Evolutionary conservation across 2,888 invertebrate species (phyloP).

Genomic region (Amiota mariae): DNA sequence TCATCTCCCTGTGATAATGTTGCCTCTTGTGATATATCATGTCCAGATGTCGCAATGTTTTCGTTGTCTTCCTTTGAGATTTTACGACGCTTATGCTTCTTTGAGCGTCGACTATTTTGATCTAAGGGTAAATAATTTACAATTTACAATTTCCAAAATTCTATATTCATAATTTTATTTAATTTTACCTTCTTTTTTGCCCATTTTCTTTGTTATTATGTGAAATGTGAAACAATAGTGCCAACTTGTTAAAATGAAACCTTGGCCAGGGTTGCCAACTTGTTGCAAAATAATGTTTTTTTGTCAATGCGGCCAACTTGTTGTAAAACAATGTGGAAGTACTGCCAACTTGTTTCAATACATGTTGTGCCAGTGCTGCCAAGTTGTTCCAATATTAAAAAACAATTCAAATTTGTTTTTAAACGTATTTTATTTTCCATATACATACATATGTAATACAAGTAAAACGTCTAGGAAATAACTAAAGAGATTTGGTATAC

Average conservation of each 20-base stretch:
- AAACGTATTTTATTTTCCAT: too few species aligned
- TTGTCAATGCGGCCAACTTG: not conserved
- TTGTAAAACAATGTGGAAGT: not conserved
- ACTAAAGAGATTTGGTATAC: not conserved
- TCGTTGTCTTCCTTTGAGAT: not conserved
- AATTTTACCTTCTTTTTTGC: slow-evolving; percentile 33
- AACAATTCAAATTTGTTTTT: not conserved
- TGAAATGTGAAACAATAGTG: not conserved
- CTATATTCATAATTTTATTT: not conserved
- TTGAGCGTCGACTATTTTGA: slow-evolving; percentile 24
- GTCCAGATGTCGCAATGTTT: not conserved
- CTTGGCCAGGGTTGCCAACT: not conserved
- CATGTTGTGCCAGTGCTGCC: not conserved
- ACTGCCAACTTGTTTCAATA: not conserved
- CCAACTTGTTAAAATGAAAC: not conserved
- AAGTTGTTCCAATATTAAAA: not conserved
- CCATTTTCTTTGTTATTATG: slow-evolving; percentile 24
- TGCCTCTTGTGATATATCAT: not conserved
- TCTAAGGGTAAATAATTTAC: not conserved
- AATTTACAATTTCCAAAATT: not conserved
- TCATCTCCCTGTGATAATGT: not conserved
- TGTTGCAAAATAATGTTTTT: not conserved
- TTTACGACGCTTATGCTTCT: slow-evolving; percentile 30
- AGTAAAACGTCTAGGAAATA: not conserved
- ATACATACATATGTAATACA: not conserved